A percentile compares a stretch with the other conserved stretches of the same genome.
Evolutionary conservation across 2,797 vertebrate genomes (phyloP).

Genomic region (Graptemys geographica): DNA sequence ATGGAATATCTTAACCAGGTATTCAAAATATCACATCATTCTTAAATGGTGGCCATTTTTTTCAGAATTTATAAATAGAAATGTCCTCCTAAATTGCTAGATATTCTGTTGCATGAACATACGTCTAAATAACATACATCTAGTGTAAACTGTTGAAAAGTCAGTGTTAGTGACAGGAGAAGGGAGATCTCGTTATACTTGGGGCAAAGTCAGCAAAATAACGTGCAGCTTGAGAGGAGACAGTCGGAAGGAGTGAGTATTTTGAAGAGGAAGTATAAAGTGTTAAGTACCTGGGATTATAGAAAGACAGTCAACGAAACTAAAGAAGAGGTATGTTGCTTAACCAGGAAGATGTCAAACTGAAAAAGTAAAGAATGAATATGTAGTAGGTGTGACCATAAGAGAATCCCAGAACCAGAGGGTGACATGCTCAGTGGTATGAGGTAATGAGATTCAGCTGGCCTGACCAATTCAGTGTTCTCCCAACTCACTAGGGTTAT

Average conservation of each 20-base stretch:
- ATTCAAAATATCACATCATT: slow-evolving; percentile 26
- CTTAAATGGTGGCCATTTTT: background rate
- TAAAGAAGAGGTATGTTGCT: background rate
- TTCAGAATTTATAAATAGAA: slow-evolving; percentile 42
- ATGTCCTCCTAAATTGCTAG: slow-evolving; percentile 26
- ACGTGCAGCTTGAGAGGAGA: background rate
- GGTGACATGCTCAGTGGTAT: background rate
- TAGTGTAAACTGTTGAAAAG: background rate
- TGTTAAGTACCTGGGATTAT: background rate
- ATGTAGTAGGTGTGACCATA: background rate
- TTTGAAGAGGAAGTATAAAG: background rate
- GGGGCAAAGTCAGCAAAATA: background rate
- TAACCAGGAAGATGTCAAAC: background rate
- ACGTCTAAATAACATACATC: background rate
- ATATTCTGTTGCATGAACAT: slow-evolving; percentile 29
- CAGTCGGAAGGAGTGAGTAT: background rate
- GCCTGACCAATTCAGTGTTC: background rate
- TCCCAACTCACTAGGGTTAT: background rate
- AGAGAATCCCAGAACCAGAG: background rate
- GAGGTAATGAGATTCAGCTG: background rate
- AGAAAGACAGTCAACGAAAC: background rate
- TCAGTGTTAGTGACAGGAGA: background rate
- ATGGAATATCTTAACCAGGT: slow-evolving; percentile 37
- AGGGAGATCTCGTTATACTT: background rate
- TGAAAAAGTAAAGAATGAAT: background rate